phyloP scores from a whole-genome alignment of 2,888 invertebrate species.

The Vandiemenella viatica region DNA sequence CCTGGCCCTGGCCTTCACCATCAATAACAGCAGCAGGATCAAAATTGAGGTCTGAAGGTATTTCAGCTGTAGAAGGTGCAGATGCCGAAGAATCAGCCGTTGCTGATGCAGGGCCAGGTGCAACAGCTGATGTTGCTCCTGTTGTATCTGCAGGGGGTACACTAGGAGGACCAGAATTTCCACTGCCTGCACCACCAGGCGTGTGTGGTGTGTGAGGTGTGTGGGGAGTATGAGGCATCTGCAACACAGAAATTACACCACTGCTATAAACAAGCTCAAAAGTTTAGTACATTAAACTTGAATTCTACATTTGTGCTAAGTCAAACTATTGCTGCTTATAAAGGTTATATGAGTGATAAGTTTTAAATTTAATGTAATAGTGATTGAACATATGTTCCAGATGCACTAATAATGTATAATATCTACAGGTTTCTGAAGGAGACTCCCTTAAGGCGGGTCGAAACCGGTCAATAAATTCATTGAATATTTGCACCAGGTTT shows the following conservation, averaged over 20 bases:
- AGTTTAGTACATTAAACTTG: too few relatives aligned
- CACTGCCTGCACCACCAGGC: constrained; percentile 53
- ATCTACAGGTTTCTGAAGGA: too few relatives aligned
- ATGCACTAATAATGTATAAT: too few relatives aligned
- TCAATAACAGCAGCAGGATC: constrained; percentile 88
- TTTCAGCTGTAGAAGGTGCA: constrained; percentile 45
- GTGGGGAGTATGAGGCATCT: constrained; percentile 72
- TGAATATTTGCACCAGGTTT: too few relatives aligned
- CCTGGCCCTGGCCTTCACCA: constrained; percentile 72
- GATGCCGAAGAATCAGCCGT: constrained; percentile 23
- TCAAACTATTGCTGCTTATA: too few relatives aligned
- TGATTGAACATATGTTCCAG: too few relatives aligned
- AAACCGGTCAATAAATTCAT: too few relatives aligned
- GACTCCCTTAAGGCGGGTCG: too few relatives aligned
- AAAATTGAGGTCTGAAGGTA: constrained; percentile 80
- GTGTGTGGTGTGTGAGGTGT: constrained; percentile 61
- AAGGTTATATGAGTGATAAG: too few relatives aligned
- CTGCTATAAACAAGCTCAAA: neutral
- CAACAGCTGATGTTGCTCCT: constrained; percentile 25
- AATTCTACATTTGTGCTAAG: too few relatives aligned
- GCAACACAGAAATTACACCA: constrained; percentile 13
- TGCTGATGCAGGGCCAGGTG: constrained; percentile 23
- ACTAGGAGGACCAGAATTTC: constrained; percentile 51
- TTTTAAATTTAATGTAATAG: too few relatives aligned
- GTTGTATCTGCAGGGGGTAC: constrained; percentile 47